Evolutionary conservation across 2,113 vertebrate species (phyloP).

Genomic region (Charina bottae): DNA sequence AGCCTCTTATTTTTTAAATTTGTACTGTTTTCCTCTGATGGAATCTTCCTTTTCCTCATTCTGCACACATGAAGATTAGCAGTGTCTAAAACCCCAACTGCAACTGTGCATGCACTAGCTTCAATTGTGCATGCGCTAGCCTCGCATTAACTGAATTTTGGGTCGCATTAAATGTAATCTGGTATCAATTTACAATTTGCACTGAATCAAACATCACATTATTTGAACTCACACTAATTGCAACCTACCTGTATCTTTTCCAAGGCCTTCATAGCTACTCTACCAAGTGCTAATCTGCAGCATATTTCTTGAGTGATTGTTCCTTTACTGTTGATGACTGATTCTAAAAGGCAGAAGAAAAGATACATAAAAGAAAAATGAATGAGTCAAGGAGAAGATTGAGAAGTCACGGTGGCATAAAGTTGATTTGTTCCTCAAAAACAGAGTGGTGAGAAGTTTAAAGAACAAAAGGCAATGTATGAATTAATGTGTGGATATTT

Average conservation of each 20-base stretch:
- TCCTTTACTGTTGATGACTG: background rate
- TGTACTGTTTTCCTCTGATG: background rate
- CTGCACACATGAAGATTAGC: background rate
- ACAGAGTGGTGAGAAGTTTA: background rate
- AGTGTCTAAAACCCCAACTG: background rate
- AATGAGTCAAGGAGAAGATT: background rate
- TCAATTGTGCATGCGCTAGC: background rate
- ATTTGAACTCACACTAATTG: background rate
- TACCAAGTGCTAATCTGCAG: background rate
- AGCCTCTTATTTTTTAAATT: background rate
- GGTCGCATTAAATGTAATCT: background rate
- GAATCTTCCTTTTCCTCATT: background rate
- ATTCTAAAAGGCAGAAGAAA: background rate
- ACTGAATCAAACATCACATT: background rate
- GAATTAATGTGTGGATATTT: background rate
- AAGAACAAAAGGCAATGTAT: background rate
- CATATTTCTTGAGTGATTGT: background rate
- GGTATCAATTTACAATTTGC: background rate
- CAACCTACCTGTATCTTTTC: background rate
- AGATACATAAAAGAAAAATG: background rate
- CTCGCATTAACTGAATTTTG: background rate
- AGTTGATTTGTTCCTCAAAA: background rate
- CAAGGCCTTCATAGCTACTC: background rate
- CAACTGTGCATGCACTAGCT: background rate
- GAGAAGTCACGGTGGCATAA: background rate